Percentiles rank a stretch among this genome's conserved stretches.
Conservation (phyloP, 2,888 invertebrate species). For the Eudasyphora cyanicolor region DNA sequence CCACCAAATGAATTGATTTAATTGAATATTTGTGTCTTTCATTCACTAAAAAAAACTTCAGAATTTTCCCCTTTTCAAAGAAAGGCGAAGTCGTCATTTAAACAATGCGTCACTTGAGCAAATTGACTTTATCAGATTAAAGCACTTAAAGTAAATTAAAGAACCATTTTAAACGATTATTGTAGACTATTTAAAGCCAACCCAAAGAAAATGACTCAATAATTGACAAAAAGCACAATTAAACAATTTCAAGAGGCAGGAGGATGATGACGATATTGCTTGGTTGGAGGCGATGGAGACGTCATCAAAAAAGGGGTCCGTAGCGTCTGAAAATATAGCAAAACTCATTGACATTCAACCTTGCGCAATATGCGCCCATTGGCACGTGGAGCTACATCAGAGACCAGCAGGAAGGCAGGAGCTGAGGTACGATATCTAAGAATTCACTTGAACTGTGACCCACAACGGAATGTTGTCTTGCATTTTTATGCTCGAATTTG, state of each 20-base stretch:
- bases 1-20: neutral
- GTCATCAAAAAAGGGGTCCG: neutral
- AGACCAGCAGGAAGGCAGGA: neutral
- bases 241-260: conserved; percentile 47
- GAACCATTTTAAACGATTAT: conserved; percentile 64
- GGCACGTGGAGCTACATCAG: conserved; percentile 60
- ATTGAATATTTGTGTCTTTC: conserved; percentile 23
- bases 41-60: neutral
- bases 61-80: conserved; percentile 5
- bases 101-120: conserved; percentile 68
- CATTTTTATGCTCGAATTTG: conserved; percentile 15
- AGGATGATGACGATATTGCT: neutral
- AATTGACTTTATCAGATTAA: conserved; percentile 70
- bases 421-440: neutral
- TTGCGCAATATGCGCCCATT: no score
- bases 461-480: neutral
- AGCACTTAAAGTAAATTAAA: conserved; percentile 70
- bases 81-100: neutral
- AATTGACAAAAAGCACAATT: conserved; percentile 56
- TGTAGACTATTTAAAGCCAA: conserved; percentile 50
- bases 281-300: neutral
- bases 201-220: conserved; percentile 49
- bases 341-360: conserved; percentile 55
- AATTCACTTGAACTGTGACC: conserved; percentile 33
- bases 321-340: no score